These are phyloP conservation scores for Phrynosoma blainvillii DNA, from an alignment of 2,113 vertebrate species.

Conservation along the genomic window DNA sequence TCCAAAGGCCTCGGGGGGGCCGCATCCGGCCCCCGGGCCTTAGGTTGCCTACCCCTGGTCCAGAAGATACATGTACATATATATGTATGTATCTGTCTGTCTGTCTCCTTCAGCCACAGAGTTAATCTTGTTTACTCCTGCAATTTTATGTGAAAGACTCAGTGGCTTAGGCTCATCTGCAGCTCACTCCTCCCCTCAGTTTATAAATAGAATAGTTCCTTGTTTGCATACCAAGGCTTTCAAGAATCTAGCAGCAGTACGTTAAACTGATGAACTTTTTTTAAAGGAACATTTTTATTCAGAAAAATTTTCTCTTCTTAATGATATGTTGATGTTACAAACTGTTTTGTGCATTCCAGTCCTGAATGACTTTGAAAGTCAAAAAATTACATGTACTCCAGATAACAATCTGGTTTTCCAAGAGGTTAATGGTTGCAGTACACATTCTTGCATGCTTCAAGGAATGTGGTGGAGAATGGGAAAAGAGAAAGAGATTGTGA, in stretches of 20 bases:
- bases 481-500: slow-evolving; percentile 12
- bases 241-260: slow-evolving; percentile 51
- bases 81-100: too few relatives aligned
- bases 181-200: slow-evolving; percentile 45
- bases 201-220: slow-evolving; percentile 62
- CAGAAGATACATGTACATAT: slow-evolving; percentile 19
- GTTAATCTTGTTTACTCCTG: slow-evolving; percentile 62
- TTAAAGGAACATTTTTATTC: slow-evolving; percentile 41
- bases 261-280: slow-evolving; percentile 23
- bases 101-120: slow-evolving; percentile 62
- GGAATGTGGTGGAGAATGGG: neutral
- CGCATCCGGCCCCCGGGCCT: too few relatives aligned
- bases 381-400: neutral
- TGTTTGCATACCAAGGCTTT: slow-evolving; percentile 48
- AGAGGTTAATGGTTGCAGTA: neutral
- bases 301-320: slow-evolving; percentile 43
- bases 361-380: slow-evolving; percentile 53
- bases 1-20: too few relatives aligned
- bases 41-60: too few relatives aligned
- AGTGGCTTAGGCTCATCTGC: slow-evolving; percentile 48
- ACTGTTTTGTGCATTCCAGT: slow-evolving; percentile 57
- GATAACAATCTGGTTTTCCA: slow-evolving; percentile 43
- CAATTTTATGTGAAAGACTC: slow-evolving; percentile 61
- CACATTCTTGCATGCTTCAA: slow-evolving; percentile 14
- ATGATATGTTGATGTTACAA: slow-evolving; percentile 36